These are phyloP conservation scores for Seladonia tumulorum DNA, from an alignment of 2,888 invertebrate species.

Conservation along the genomic window DNA sequence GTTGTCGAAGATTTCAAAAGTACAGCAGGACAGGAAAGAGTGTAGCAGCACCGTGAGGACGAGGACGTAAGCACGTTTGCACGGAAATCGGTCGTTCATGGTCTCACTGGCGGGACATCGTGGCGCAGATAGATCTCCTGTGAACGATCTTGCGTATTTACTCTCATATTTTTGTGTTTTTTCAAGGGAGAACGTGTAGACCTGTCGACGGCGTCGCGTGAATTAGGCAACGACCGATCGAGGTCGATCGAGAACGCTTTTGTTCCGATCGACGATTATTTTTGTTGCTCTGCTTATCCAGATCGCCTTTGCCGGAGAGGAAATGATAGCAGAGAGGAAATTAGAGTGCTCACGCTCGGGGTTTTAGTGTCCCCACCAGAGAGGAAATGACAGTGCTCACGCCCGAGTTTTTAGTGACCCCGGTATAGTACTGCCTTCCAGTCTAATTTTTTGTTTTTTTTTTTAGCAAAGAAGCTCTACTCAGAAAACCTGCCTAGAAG, in stretches of 20 bases:
- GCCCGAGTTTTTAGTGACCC: too few relatives aligned
- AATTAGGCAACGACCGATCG: slow-evolving; percentile 30
- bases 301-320: background rate
- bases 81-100: slow-evolving; percentile 64
- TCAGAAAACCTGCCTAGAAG: too few relatives aligned
- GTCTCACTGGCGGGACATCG: slow-evolving; percentile 37
- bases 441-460: too few relatives aligned
- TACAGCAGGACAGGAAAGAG: slow-evolving; percentile 27
- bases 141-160: slow-evolving; percentile 7
- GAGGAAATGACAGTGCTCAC: too few relatives aligned
- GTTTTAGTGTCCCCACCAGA: too few relatives aligned
- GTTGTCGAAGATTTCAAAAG: slow-evolving; percentile 27
- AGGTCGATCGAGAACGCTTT: slow-evolving; percentile 25
- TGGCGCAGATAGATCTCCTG: slow-evolving; percentile 5
- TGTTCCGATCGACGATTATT: slow-evolving; percentile 36
- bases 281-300: background rate
- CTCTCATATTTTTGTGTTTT: slow-evolving; percentile 51
- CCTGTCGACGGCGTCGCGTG: slow-evolving; percentile 28
- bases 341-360: too few relatives aligned
- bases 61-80: slow-evolving; percentile 43
- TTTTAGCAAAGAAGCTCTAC: too few relatives aligned
- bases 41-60: slow-evolving; percentile 56
- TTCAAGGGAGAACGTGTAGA: background rate
- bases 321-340: too few relatives aligned
- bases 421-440: too few relatives aligned